These are phyloP conservation scores for Oscarella lobularis DNA, from an alignment of 37 sponge, comb jelly and placozoan genomes.

Conservation along the genomic window DNA sequence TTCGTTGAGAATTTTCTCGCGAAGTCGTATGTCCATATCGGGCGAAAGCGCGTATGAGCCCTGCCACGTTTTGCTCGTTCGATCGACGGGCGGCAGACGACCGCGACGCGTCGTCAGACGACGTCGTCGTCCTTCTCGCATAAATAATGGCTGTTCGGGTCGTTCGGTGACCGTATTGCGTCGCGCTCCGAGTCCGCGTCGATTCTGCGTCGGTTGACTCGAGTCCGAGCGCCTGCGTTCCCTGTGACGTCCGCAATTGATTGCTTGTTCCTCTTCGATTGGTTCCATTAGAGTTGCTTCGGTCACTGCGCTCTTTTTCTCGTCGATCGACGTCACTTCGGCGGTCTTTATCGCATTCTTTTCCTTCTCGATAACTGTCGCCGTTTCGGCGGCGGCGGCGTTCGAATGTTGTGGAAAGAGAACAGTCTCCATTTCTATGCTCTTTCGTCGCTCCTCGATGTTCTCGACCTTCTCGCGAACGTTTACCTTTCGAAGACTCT, in stretches of 20 bases:
- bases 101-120: not conserved
- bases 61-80: not conserved
- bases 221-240: not conserved
- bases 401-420: too few species aligned
- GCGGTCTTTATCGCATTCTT: not conserved
- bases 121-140: not conserved
- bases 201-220: not conserved
- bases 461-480: not conserved
- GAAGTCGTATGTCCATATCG: not conserved
- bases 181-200: not conserved
- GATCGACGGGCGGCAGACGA: not conserved
- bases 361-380: not conserved
- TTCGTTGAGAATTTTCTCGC: not conserved
- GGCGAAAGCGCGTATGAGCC: not conserved
- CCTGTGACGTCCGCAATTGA: too few species aligned
- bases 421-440: not conserved
- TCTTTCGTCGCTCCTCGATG: not conserved
- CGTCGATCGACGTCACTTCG: not conserved
- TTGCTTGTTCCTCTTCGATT: too few species aligned
- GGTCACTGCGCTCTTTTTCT: not conserved
- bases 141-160: not conserved
- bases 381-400: not conserved
- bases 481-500: not conserved
- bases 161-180: not conserved
- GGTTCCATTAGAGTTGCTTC: not conserved